phyloP scores from a whole-genome alignment of 2,888 invertebrate genomes.

The Troides oblongomaculatus region DNA sequence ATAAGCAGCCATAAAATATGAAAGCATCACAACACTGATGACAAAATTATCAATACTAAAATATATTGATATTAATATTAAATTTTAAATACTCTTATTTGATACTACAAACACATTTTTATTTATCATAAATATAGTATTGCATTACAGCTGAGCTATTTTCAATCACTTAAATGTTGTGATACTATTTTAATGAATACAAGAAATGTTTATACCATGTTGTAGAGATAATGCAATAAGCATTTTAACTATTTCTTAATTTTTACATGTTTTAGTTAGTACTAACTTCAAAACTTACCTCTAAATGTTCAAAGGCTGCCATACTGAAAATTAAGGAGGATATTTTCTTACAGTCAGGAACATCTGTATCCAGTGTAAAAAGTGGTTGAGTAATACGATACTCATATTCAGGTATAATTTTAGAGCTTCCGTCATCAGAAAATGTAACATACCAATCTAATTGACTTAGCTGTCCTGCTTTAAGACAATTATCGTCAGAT shows the following conservation, averaged over 20 bases:
- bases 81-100: too few species aligned
- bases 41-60: too few species aligned
- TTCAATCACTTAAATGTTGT: too few species aligned
- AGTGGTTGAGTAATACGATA: slow-evolving; percentile 45
- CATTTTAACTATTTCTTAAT: too few species aligned
- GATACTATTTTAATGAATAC: too few species aligned
- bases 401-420: slow-evolving; percentile 61
- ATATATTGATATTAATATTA: too few species aligned
- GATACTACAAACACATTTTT: too few species aligned
- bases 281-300: slow-evolving; percentile 44
- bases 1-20: too few species aligned
- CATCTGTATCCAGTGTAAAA: slow-evolving; percentile 51
- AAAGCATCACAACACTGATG: too few species aligned
- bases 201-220: not conserved
- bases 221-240: not conserved
- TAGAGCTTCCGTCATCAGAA: slow-evolving; percentile 77
- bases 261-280: too few species aligned
- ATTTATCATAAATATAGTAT: too few species aligned
- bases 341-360: slow-evolving; percentile 83
- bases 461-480: slow-evolving; percentile 82
- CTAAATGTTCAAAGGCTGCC: slow-evolving; percentile 69
- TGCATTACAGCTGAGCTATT: too few species aligned
- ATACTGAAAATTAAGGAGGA: slow-evolving; percentile 72
- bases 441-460: slow-evolving; percentile 84
- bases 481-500: slow-evolving; percentile 83